Evolutionary conservation across 1,140 invertebrate genomes (phyloP).

Genomic region (Maconellicoccus hirsutus): DNA sequence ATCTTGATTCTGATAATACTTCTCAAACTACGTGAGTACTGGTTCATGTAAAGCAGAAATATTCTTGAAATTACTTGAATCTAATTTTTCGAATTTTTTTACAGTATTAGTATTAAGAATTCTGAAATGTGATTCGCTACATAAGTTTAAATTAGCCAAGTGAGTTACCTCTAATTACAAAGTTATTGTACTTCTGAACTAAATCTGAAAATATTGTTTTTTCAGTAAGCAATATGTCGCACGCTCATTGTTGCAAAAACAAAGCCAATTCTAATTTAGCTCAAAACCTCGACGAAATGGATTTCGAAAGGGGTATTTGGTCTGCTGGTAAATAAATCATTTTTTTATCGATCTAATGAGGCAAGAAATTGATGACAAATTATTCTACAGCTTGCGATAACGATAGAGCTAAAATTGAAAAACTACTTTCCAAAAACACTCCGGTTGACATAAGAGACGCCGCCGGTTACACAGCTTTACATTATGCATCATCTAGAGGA

Average conservation of each 20-base stretch:
- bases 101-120: constrained; percentile 16
- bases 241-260: constrained; percentile 32
- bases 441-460: constrained; percentile 40
- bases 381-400: constrained; percentile 46
- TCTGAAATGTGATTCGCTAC: background rate
- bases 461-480: constrained; percentile 63
- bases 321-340: constrained; percentile 48
- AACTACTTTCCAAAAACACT: constrained; percentile 43
- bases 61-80: background rate
- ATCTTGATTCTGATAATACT: constrained; percentile 47
- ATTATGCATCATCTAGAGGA: constrained; percentile 75
- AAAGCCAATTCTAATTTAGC: constrained; percentile 37
- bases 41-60: too few relatives aligned
- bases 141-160: background rate
- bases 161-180: background rate
- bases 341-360: constrained; percentile 29
- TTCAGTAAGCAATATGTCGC: constrained; percentile 21
- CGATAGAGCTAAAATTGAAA: constrained; percentile 46
- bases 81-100: constrained; percentile 20
- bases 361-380: background rate
- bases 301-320: constrained; percentile 85
- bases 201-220: background rate
- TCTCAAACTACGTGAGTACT: constrained; percentile 6
- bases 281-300: constrained; percentile 73
- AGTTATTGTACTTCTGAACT: background rate